These are phyloP conservation scores for Blennius ocellaris DNA, from an alignment of 2,113 vertebrate genomes.

Conservation along the genomic window DNA sequence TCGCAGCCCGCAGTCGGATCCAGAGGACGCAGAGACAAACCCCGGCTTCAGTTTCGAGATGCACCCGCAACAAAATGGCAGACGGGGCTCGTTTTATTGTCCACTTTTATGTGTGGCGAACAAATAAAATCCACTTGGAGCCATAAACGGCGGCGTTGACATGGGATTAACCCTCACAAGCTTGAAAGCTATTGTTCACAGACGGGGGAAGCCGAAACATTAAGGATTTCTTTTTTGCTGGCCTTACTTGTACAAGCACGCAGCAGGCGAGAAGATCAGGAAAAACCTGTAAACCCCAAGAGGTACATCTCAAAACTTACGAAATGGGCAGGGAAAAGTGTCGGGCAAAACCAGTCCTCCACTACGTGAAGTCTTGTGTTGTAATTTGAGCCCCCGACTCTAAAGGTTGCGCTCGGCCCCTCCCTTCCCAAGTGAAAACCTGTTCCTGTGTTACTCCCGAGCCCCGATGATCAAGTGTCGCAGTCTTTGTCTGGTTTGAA, in stretches of 20 bases:
- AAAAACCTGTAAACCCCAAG: background rate
- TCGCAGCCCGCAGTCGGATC: background rate
- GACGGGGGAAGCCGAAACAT: conserved; percentile 6
- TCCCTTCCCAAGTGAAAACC: conserved; percentile 64
- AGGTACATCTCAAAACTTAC: background rate
- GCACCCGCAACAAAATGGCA: background rate
- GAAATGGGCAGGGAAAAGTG: conserved; percentile 17
- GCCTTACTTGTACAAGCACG: conserved; percentile 6
- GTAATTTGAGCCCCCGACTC: conserved; percentile 65
- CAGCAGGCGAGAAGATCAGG: background rate
- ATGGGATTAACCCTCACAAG: conserved; percentile 40
- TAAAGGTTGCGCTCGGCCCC: conserved; percentile 48
- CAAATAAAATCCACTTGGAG: conserved; percentile 42
- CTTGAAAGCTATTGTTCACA: conserved; percentile 35
- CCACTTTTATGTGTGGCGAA: conserved; percentile 1
- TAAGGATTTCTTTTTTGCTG: background rate
- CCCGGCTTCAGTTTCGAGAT: background rate
- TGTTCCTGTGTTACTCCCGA: conserved; percentile 58
- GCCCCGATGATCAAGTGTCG: conserved; percentile 57
- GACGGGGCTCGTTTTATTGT: conserved; percentile 25
- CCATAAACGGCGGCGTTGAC: conserved; percentile 33
- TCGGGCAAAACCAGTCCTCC: conserved; percentile 21
- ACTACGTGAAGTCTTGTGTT: conserved; percentile 37
- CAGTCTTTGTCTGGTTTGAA: conserved; percentile 51
- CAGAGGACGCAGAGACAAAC: conserved; percentile 1